phyloP scores from a whole-genome alignment of 2,113 vertebrate species.

The Xenus cinereus region DNA sequence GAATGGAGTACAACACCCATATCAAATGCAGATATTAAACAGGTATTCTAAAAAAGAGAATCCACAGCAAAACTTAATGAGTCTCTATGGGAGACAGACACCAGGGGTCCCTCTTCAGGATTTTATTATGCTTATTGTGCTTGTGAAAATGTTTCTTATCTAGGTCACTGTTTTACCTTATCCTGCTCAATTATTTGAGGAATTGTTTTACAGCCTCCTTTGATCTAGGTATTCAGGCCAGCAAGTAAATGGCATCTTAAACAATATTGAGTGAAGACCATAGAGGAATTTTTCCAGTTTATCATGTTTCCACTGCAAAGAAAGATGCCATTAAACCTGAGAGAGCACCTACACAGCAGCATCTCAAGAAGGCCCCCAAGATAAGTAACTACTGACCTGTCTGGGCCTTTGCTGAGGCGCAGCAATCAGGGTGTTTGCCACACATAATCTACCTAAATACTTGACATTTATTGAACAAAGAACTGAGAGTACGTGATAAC shows the following conservation, averaged over 20 bases:
- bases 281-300: background rate
- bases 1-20: background rate
- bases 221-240: constrained; percentile 4
- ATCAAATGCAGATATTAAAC: background rate
- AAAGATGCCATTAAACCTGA: background rate
- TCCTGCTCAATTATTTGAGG: background rate
- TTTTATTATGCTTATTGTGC: background rate
- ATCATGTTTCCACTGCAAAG: background rate
- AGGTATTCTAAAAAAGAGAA: background rate
- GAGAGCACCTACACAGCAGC: background rate
- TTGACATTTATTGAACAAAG: background rate
- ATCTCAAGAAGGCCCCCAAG: background rate
- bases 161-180: background rate
- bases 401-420: background rate
- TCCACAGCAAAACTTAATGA: background rate
- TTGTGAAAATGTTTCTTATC: background rate
- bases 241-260: background rate
- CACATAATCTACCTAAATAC: background rate
- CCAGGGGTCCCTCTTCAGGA: background rate
- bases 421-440: background rate
- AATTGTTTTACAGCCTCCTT: constrained; percentile 2
- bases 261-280: background rate
- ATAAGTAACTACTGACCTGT: background rate
- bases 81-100: background rate
- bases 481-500: background rate